Evolutionary conservation across 2,113 vertebrate species (phyloP), one percentile per base, ranked within the genome.

Genomic region (Bolborhynchus lineola): DNA sequence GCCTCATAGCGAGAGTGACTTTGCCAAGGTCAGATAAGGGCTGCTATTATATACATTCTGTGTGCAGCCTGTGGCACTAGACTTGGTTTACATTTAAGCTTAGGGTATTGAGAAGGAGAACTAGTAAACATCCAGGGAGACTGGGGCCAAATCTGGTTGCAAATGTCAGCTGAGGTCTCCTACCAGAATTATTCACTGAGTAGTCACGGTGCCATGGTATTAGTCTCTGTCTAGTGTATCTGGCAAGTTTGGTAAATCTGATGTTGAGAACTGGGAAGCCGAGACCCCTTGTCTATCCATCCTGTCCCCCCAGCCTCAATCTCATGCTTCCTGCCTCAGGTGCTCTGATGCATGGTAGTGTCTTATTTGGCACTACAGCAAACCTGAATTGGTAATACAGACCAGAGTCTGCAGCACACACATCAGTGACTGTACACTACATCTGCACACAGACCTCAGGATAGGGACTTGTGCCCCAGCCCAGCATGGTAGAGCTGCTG

Each of bases 401-500:
- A 11, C 1, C 47, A n/a, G 24, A 8, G 6, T 9, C 33, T 47
- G 72, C 13, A 41, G 71, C 4, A 11, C 1, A 3, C 41, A 25
- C 23, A 11, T 3, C 25, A 26, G 28, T 8, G 63, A 50, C 6
- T 26, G 26, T 14, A 7, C 0, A 0, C 62, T 26, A 42, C 19
- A 19, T 2, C 13, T 33, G 33, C 0, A 0, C 8, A 1, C 2
- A 60, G 28, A 37, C 33, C 47, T 50, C 29, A 19, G 44, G 18
- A 8, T 52, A 60, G 29, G 1, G 7, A 60, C 21, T 26, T 47
- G 24, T 44, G 39, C 10, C 35, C 26, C 47, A 15, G 35, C 9
- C 42, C 35, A 55, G 11, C 2, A 44, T 52, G 47, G 15, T 24
- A 67, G 21, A 63, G n/a, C 65, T 92, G 59, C 46, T 0, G 0